A percentile compares a stretch with the other conserved stretches of the same genome.
phyloP scores from a whole-genome alignment of 1,140 invertebrate genomes.

The Lasioglossum baleicum region DNA sequence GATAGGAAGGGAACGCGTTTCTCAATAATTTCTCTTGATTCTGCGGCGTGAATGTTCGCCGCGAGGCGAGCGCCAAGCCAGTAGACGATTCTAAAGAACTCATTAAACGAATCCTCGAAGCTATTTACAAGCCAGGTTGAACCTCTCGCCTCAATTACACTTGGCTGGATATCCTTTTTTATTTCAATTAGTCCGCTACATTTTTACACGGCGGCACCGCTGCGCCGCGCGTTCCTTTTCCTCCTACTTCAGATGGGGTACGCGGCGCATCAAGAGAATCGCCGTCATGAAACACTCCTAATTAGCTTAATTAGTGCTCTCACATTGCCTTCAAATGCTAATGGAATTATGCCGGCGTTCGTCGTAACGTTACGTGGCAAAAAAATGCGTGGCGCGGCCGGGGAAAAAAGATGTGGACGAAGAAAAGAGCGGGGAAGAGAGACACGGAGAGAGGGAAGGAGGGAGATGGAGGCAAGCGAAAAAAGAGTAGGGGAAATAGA shows the following conservation, averaged over 20 bases:
- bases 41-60: not conserved
- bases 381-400: conserved; percentile 14
- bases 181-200: conserved; percentile 36
- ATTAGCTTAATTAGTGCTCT: conserved; percentile 50
- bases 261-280: conserved; percentile 26
- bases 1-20: too few species aligned
- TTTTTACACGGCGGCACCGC: not conserved
- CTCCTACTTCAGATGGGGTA: not conserved
- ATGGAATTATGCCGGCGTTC: conserved; percentile 40
- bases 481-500: not conserved
- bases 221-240: not conserved
- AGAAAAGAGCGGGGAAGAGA: conserved; percentile 50
- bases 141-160: conserved; percentile 16
- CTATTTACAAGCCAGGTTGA: conserved; percentile 9
- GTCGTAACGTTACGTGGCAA: conserved; percentile 36
- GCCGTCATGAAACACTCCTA: conserved; percentile 40
- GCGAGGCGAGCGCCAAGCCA: not conserved
- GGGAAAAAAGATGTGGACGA: conserved; percentile 31
- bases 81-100: conserved; percentile 5
- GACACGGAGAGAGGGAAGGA: conserved; percentile 11
- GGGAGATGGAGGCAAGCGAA: not conserved
- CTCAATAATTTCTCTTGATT: too few species aligned
- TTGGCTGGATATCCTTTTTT: conserved; percentile 14
- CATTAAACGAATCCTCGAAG: conserved; percentile 36
- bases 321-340: conserved; percentile 47